Base-by-base conservation (phyloP, 2,888 invertebrate species). In the Trachelus tabidus region DNA sequence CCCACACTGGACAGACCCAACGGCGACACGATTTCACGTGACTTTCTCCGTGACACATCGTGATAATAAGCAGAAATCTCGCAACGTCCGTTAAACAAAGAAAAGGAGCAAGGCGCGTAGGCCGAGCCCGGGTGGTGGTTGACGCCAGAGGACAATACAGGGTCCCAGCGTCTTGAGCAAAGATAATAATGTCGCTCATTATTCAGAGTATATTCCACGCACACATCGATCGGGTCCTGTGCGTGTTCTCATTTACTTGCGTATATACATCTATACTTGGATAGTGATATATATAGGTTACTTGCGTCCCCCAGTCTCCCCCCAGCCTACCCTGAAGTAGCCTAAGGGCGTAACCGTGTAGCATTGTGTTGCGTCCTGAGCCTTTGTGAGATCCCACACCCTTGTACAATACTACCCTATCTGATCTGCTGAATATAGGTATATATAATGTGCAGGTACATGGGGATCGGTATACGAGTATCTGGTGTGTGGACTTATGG, bases 81-180 rank as follows among this genome's bases (percentile, higher is more conserved):
- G 69, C 69, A 69, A 69, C 69, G 69, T 69, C 69, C 69, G 69
- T 69, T 69, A 69, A 69, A 69, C 69, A 69, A 69, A 69, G 69
- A 69, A 69, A 69, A 40, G 31, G 69, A 30, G 69, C 69, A 69
- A 69, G 11, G n/a, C 31, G 69, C 69, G 69, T 69, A 69, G 69
- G 69, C 12, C 33, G n/a, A 33, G 69, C 12, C 31, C 31, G 69
- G 69, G 69, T 31, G 69, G 30, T 31, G 69, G 69, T 11, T 33
- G 30, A 33, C 30, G 69, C 69, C 30, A 33, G 31, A 33, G n/a
- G 31, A 69, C 69, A 69, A 69, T 69, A 69, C 69, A 30, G 69
- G 40, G 6, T 69, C 69, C 69, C 69, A 69, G 69, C 69, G n/a
- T 69, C 69, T 69, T 69, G 69, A 69, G 69, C 30, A 69, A 69